phyloP scores from a whole-genome alignment of 2,797 vertebrate species.

The Taenioides sp. region DNA sequence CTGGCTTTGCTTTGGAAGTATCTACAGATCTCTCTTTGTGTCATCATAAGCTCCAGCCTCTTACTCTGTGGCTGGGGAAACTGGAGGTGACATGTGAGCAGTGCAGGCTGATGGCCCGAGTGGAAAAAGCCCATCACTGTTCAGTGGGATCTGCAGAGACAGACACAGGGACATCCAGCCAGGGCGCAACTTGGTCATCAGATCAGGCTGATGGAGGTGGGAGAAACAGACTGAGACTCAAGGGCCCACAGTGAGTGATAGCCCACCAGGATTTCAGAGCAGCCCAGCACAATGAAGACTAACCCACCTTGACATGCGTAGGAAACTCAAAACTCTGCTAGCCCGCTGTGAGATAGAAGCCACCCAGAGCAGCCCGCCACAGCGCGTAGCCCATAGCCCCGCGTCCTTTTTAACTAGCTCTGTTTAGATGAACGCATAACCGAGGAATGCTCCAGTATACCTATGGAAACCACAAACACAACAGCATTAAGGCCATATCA shows the following conservation, averaged over 20 bases:
- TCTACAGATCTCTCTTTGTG: constrained; percentile 19
- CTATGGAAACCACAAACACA: constrained; percentile 76
- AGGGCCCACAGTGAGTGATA: constrained; percentile 69
- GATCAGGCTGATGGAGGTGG: constrained; percentile 41
- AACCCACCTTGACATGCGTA: constrained; percentile 82
- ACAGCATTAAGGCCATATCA: constrained; percentile 65
- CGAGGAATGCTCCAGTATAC: constrained; percentile 76
- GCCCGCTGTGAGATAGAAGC: constrained; percentile 73
- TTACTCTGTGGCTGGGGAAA: constrained; percentile 35
- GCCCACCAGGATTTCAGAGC: constrained; percentile 73
- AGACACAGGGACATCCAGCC: constrained; percentile 48
- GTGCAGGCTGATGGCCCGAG: constrained; percentile 38
- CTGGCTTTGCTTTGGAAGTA: neutral
- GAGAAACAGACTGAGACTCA: constrained; percentile 27
- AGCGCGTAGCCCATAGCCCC: constrained; percentile 57
- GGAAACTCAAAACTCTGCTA: constrained; percentile 75
- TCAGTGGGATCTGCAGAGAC: constrained; percentile 37
- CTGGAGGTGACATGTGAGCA: constrained; percentile 45
- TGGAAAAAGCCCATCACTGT: constrained; percentile 41
- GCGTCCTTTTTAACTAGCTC: constrained; percentile 75
- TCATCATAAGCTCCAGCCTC: constrained; percentile 26
- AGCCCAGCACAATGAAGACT: constrained; percentile 59
- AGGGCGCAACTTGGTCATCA: constrained; percentile 54
- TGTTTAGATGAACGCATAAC: constrained; percentile 82
- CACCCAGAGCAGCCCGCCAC: constrained; percentile 73